Base-by-base conservation (phyloP, 2,888 invertebrate species). In the Parasteatoda lunata region DNA sequence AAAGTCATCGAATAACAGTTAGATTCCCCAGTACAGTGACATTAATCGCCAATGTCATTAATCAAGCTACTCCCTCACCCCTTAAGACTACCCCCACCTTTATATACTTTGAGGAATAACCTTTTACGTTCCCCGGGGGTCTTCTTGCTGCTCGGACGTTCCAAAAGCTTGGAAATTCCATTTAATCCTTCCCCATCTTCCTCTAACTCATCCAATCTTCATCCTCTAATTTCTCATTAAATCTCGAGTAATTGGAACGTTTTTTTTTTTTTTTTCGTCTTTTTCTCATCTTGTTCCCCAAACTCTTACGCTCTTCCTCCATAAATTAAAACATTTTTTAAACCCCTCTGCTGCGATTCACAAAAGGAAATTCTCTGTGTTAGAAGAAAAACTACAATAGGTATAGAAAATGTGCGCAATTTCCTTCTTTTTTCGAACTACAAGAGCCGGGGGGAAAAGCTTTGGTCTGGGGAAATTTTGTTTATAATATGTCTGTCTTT, bases 221-320 rank as follows among this genome's bases (percentile, higher is more conserved):
- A 77, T 76, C 71, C 85, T 80, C 85, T 85, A 85, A 85, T 85
- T 85, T 85, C 85, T 85, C 85, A 85, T 85, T 85, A 85, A 85
- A 85, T 85, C 85, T 85, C 73, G 85, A 80, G 85, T 85, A 85
- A 85, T 85, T 85, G 85, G 80, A 71, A 84, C 68, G 65, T n/a
- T 49, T 71, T 70, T 78, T 78, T n/a, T 49, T 71, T 70, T 78
- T 78, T 78, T 79, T 45, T 49, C 30, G 15, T 72, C 30, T 70
- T 68, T 45, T 49, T 48, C n/a, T 71, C 48, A 66, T 70, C 45
- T 78, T 11, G 54, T 59, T 15, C 72, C 30, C 11, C 30, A 70
- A 78, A 69, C 64, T 49, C 70, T 78, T 45, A 70, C 69, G 30
- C 75, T 76, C 84, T 84, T 75, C 79, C 75, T 73, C 84, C 84